These are phyloP conservation scores for Cochlearius cochlearius DNA, from an alignment of 2,113 vertebrate genomes.

Conservation along the genomic window DNA sequence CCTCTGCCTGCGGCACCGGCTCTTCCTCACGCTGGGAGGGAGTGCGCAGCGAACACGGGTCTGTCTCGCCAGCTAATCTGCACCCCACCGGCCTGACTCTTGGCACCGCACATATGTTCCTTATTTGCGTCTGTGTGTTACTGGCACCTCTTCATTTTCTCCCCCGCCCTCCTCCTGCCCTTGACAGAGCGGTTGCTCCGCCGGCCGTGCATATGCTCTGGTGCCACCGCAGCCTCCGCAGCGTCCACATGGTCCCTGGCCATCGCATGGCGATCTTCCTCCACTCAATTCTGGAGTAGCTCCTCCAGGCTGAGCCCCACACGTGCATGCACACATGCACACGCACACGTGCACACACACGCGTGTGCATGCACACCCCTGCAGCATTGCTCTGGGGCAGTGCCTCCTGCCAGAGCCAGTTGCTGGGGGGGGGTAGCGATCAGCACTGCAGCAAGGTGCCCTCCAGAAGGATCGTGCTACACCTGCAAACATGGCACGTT, in stretches of 20 bases:
- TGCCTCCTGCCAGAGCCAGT: not conserved
- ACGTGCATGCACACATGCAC: fast-evolving
- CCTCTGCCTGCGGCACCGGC: not conserved
- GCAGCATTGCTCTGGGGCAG: not conserved
- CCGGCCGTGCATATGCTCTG: not conserved
- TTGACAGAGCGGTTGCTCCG: not conserved
- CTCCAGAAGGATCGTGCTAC: not conserved
- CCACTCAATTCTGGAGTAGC: not conserved
- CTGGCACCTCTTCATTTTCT: not conserved
- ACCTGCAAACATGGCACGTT: not conserved
- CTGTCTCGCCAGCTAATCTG: not conserved
- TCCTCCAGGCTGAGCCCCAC: not conserved
- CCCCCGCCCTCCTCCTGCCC: not conserved
- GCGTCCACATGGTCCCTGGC: not conserved
- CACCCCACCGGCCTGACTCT: not conserved
- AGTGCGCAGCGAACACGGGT: fast-evolving
- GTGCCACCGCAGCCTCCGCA: not conserved
- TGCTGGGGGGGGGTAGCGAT: not conserved
- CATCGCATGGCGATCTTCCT: not conserved
- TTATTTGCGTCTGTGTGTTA: not conserved
- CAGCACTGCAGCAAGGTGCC: not conserved
- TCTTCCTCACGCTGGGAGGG: not conserved
- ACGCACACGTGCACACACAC: fast-evolving
- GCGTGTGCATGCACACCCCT: not conserved
- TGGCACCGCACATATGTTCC: not conserved